Base-by-base conservation (phyloP, 2,113 vertebrate genomes). In the Aptenodytes forsteri region DNA sequence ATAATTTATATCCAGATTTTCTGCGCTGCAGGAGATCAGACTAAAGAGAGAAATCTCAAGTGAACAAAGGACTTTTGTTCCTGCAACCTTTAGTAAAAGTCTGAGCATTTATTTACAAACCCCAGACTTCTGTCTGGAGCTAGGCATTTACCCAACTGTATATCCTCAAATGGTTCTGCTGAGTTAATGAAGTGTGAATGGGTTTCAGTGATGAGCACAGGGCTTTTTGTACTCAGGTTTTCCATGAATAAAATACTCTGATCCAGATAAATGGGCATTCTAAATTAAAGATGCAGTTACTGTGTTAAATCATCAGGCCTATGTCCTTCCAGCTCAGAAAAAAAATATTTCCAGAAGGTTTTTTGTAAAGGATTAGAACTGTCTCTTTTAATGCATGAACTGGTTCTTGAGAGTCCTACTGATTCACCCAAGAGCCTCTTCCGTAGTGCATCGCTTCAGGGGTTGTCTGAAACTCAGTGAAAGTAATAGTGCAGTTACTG, bases 1-100 rank as follows among this genome's bases (percentile, higher is more conserved):
- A 82, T 61, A 81, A 91, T 87, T 96, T 94, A 93, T 87, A 93
- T 65, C 49, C 65, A 75, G 47, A 82, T 93, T 90, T 91, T 55
- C 30, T 83, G 23, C 9, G 1, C 46, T 73, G 12, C 42, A 73
- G 52, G 65, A 85, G 30, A 40, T 56, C 42, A 76, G 46, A 76
- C 66, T 52, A 47, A 87, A 66, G 40, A 67, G 8, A 89, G 32
- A 71, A 89, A 85, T 58, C 36, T 92, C 65, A 89, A 65, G 36
- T 44, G 19, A 87, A 25, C 11, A 79, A 89, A 75, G 15, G 50
- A 42, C 13, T 61, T 90, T 7, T 46, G 46, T 66, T 76, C 40
- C 18, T 84, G 8, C 2, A 91, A 79, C 52, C 36, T 65, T 85
- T 83, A 85, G 11, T 46, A 64, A 81, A 87, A 76, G 2, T 29